Conservation (phyloP, 2,797 vertebrate species). For the Poeciliopsis infans region DNA sequence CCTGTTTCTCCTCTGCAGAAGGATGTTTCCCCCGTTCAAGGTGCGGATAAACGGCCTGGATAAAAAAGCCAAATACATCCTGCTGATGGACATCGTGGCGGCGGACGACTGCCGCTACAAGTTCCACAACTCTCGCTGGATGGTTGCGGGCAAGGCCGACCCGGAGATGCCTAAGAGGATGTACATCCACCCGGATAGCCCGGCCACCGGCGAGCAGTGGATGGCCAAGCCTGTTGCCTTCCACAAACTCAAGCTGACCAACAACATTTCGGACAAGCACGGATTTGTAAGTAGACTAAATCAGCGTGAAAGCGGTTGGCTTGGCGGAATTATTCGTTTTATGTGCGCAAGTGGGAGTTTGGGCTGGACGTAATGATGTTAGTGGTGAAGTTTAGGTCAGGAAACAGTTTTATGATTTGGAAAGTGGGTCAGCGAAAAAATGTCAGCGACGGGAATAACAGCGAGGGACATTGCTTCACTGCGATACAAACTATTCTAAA, state of each 20-base stretch:
- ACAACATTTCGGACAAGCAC: slow-evolving; percentile 99
- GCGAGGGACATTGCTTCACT: not conserved
- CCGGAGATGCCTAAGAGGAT: slow-evolving; percentile 99
- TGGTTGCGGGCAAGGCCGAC: slow-evolving; percentile 97
- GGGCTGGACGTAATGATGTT: not conserved
- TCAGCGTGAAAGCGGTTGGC: not conserved
- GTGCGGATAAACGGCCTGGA: slow-evolving; percentile 95
- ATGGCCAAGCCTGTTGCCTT: slow-evolving; percentile 98
- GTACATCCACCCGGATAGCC: slow-evolving; percentile 98
- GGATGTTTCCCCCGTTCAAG: slow-evolving; percentile 99
- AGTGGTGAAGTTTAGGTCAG: not conserved
- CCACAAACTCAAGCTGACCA: slow-evolving; percentile 97
- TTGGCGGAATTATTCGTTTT: not conserved
- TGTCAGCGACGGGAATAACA: not conserved
- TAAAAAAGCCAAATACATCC: slow-evolving; percentile 97
- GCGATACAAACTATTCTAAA: not conserved
- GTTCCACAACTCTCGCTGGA: slow-evolving; percentile 98
- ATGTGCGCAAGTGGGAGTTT: not conserved
- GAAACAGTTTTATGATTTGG: not conserved
- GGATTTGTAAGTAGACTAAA: slow-evolving; percentile 91
- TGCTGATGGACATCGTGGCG: slow-evolving; percentile 97
- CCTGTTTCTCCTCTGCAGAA: slow-evolving; percentile 77
- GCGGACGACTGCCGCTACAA: slow-evolving; percentile 98
- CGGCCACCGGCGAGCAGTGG: slow-evolving; percentile 98
- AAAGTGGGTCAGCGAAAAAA: not conserved